Percentiles rank a stretch among this genome's conserved stretches.
Conservation (phyloP, 2,888 invertebrate genomes). For the Drosophila formosana region DNA sequence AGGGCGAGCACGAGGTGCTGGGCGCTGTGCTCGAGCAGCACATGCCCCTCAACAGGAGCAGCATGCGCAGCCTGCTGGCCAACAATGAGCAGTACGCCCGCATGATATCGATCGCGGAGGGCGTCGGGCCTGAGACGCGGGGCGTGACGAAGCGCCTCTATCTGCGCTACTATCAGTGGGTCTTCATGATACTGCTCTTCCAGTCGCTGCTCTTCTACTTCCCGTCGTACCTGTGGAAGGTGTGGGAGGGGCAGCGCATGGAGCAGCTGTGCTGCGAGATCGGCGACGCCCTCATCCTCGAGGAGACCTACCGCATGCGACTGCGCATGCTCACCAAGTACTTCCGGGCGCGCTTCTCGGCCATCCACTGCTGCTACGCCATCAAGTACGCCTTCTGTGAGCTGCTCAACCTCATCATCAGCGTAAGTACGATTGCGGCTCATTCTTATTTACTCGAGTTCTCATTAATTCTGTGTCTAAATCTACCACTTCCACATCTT, state of each 20-base stretch:
- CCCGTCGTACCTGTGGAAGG: constrained; percentile 82
- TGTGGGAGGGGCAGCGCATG: constrained; percentile 85
- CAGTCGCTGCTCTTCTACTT: constrained; percentile 80
- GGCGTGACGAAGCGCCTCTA: constrained; percentile 66
- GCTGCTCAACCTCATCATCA: constrained; percentile 90
- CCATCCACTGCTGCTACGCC: constrained; percentile 86
- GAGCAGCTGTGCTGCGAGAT: constrained; percentile 78
- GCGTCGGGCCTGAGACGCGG: constrained; percentile 66
- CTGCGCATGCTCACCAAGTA: constrained; percentile 69
- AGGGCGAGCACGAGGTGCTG: constrained; percentile 7
- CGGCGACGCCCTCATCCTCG: constrained; percentile 64
- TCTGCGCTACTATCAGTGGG: constrained; percentile 83
- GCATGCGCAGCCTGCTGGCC: constrained; percentile 30
- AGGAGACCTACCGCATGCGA: constrained; percentile 57
- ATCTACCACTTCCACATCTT: too few species aligned
- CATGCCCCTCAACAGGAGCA: constrained; percentile 34
- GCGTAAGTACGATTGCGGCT: constrained; percentile 86
- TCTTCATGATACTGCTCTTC: constrained; percentile 79
- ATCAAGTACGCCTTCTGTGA: constrained; percentile 90
- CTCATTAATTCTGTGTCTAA: too few species aligned
- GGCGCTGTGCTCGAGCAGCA: neutral
- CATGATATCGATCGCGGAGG: constrained; percentile 69
- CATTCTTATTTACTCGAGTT: neutral
- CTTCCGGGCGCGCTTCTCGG: constrained; percentile 63
- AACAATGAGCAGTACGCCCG: constrained; percentile 61